phyloP scores from a whole-genome alignment of 2,888 invertebrate genomes.

The Epistrophe grossulariae region DNA sequence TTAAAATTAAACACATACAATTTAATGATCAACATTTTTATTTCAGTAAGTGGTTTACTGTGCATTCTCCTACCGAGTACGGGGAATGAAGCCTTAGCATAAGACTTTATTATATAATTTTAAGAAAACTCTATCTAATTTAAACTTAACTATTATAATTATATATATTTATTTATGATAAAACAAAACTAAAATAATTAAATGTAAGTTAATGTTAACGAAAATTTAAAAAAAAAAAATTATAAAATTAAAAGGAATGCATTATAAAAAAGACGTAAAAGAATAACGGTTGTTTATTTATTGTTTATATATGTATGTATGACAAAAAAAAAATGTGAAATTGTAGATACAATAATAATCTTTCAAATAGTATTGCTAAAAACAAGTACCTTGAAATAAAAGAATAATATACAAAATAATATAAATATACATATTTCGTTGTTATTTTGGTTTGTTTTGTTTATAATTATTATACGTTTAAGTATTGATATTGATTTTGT shows the following conservation, averaged over 20 bases:
- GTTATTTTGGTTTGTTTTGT: constrained; percentile 11
- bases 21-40: constrained; percentile 39
- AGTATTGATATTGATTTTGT: constrained; percentile 10
- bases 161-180: constrained; percentile 24
- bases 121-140: constrained; percentile 46
- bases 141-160: constrained; percentile 35
- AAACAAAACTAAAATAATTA: constrained; percentile 41
- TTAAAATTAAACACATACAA: not conserved
- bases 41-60: constrained; percentile 89
- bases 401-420: constrained; percentile 7
- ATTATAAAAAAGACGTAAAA: constrained; percentile 68
- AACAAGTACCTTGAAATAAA: constrained; percentile 47
- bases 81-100: constrained; percentile 88
- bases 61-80: constrained; percentile 91
- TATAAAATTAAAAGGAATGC: constrained; percentile 57
- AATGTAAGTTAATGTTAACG: constrained; percentile 41
- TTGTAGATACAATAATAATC: constrained; percentile 43
- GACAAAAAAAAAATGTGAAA: constrained; percentile 10
- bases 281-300: constrained; percentile 64
- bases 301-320: constrained; percentile 32
- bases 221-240: constrained; percentile 27
- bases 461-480: not conserved
- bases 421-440: not conserved
- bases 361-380: constrained; percentile 47
- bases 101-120: constrained; percentile 66